Evolutionary conservation across 2,888 invertebrate genomes (phyloP).

Genomic region (Candidula unifasciata): DNA sequence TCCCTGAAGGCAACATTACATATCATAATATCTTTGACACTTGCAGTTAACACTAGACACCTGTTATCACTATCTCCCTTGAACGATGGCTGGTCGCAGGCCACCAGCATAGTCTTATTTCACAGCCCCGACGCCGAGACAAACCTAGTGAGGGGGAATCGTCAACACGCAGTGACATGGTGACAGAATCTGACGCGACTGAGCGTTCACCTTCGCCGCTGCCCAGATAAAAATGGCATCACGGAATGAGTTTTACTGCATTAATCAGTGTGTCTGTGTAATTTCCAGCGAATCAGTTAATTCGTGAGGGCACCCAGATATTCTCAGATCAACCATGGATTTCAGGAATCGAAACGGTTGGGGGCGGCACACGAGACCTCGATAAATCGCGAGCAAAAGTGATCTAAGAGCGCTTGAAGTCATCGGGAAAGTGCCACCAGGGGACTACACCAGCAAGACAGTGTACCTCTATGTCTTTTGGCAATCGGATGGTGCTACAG

Average conservation of each 20-base stretch:
- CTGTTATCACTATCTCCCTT: no score
- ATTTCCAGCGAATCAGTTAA: conserved; percentile 47
- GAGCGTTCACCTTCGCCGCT: conserved; percentile 12
- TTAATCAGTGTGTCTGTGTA: conserved; percentile 45
- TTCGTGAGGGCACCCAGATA: conserved; percentile 35
- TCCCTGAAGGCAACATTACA: no score
- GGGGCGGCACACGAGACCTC: conserved; percentile 41
- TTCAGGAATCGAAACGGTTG: conserved; percentile 34
- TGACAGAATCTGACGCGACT: conserved; percentile 22
- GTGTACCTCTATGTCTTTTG: not conserved
- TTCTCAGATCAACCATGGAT: conserved; percentile 41
- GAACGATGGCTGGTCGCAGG: no score
- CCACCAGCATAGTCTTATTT: no score
- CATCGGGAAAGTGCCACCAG: not conserved
- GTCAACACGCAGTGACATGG: conserved; percentile 3
- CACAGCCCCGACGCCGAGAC: not conserved
- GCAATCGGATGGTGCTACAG: not conserved
- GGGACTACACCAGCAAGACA: not conserved
- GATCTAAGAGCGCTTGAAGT: conserved; percentile 16
- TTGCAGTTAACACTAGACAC: no score
- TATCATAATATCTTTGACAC: no score
- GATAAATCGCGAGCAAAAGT: conserved; percentile 19
- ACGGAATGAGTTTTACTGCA: conserved; percentile 40
- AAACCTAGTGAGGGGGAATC: not conserved
- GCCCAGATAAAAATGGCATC: conserved; percentile 22